Evolutionary conservation across 2,888 invertebrate genomes (phyloP).

Genomic region (Deroplatys truncata): DNA sequence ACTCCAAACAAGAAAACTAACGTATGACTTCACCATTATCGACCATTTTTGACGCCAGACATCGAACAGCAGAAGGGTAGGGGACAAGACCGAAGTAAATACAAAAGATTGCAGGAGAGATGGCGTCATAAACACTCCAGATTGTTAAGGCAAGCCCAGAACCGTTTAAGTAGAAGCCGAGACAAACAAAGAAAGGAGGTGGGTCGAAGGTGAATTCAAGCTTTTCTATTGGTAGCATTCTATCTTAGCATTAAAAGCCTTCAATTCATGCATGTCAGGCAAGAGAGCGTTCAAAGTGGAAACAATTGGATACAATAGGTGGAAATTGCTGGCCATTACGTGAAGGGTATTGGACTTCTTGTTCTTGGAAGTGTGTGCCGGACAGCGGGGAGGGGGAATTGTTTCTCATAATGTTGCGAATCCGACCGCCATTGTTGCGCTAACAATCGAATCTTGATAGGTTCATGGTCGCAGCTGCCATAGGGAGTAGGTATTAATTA

Average conservation of each 20-base stretch:
- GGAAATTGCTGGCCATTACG: background rate
- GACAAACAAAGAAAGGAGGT: background rate
- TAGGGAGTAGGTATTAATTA: slow-evolving; percentile 13
- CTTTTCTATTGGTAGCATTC: background rate
- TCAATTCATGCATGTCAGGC: slow-evolving; percentile 7
- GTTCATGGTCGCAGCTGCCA: slow-evolving; percentile 6
- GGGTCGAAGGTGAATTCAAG: background rate
- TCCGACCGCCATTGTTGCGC: background rate
- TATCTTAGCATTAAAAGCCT: slow-evolving; percentile 8
- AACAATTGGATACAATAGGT: slow-evolving; percentile 18
- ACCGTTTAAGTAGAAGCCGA: background rate
- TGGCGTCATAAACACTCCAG: background rate
- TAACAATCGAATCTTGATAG: slow-evolving; percentile 12
- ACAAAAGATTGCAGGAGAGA: background rate
- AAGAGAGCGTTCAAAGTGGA: slow-evolving; percentile 2
- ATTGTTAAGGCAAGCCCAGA: background rate
- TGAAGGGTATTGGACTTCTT: background rate
- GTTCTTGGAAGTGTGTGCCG: slow-evolving; percentile 16
- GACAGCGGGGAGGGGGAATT: slow-evolving; percentile 3
- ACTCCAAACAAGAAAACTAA: no score
- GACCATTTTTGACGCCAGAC: background rate
- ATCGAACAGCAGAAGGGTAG: background rate
- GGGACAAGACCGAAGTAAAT: background rate
- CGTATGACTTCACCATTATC: background rate
- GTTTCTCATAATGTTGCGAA: slow-evolving; percentile 5